Base-by-base conservation (phyloP, 1,140 invertebrate genomes). In the Lepidurus apus region DNA sequence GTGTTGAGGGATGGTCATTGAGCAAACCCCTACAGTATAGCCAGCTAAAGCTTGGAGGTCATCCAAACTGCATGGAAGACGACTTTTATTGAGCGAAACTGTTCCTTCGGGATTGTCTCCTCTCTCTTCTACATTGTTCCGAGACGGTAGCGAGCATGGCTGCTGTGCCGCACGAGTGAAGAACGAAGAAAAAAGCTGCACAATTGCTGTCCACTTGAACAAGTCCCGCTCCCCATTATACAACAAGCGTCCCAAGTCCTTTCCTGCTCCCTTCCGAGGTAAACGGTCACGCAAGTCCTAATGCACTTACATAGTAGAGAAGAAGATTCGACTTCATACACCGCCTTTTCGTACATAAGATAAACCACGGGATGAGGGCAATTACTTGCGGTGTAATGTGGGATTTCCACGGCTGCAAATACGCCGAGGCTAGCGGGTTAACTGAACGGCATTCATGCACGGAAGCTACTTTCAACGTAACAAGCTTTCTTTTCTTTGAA, bases 61-160 rank as follows among this genome's bases (percentile, higher is more conserved):
- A 65, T 65, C 53, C 53, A 65, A 65, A 17, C 53, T 65, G 53
- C 21, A 21, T 65, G 53, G 53, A 65, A 65, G 53, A 65, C 53
- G 53, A 65, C 53, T 65, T 65, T 65, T 65, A 65, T 65, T 65
- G 53, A 65, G 53, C 53, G 53, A 65, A 65, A 65, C 17, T 65
- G 53, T 65, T 65, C 53, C 53, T 65, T 21, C 53, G 53, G 53
- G 53, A 65, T 65, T 65, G 53, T 65, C 53, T 65, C 13, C 53
- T 9, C 53, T 65, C 53, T 65, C 53, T 65, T 65, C 21, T 65
- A 65, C 53, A 21, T 65, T n/a, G 53, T 65, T n/a, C 53, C 9
- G 53, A 65, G 53, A 65, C 53, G 17, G 21, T 65, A 65, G 53
- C 53, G 53, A 34, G 17, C 53, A 21, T 65, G 21, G 53, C 53